phyloP scores from a whole-genome alignment of 2,888 invertebrate genomes.

The Aphidius colemani region DNA sequence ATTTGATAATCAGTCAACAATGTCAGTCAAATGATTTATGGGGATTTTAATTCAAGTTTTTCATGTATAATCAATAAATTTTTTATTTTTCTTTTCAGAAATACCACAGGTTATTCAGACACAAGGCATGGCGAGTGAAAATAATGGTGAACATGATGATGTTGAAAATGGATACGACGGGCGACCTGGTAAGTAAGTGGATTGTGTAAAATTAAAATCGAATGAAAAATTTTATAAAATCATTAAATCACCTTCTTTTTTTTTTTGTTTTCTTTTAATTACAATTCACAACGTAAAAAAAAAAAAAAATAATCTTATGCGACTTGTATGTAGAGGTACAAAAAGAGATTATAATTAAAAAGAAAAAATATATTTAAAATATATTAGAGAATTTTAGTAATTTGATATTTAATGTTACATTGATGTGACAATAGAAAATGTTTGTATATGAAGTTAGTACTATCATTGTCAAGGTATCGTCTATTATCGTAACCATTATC shows the following conservation, averaged over 20 bases:
- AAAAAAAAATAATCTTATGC: slow-evolving; percentile 5
- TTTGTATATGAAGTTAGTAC: too few relatives aligned
- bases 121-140: slow-evolving; percentile 63
- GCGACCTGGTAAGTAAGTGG: slow-evolving; percentile 79
- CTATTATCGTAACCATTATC: slow-evolving; percentile 25
- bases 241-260: not conserved
- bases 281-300: slow-evolving; percentile 9
- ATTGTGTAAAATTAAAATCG: slow-evolving; percentile 28
- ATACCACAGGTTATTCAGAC: slow-evolving; percentile 77
- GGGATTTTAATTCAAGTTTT: slow-evolving; percentile 20
- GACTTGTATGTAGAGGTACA: too few relatives aligned
- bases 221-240: not conserved
- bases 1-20: slow-evolving; percentile 13
- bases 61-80: slow-evolving; percentile 20
- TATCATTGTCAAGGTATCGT: not conserved
- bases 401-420: too few relatives aligned
- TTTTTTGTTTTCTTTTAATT: not conserved
- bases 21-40: not conserved
- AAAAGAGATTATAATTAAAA: too few relatives aligned
- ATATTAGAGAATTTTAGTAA: too few relatives aligned
- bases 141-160: slow-evolving; percentile 59
- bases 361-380: too few relatives aligned
- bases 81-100: slow-evolving; percentile 61
- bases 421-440: too few relatives aligned
- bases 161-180: slow-evolving; percentile 69